Evolutionary conservation across 2,113 vertebrate genomes (phyloP).

Genomic region (Rhynchomys soricoides): DNA sequence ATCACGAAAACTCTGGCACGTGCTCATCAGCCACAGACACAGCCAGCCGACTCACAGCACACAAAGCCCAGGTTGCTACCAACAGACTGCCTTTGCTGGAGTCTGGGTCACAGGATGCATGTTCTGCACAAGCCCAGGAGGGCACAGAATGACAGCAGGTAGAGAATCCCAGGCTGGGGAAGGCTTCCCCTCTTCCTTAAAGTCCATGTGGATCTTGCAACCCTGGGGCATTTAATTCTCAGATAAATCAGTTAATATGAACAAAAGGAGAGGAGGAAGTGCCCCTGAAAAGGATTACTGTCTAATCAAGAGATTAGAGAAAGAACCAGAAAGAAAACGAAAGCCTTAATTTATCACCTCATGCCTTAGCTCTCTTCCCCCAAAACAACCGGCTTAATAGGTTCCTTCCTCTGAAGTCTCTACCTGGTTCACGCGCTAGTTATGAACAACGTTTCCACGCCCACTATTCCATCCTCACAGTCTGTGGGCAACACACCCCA

Average conservation of each 20-base stretch:
- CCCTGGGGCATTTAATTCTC: neutral
- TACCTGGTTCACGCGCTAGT: neutral
- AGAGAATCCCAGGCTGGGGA: neutral
- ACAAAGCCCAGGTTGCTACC: too few species aligned
- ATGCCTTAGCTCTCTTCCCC: neutral
- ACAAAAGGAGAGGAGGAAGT: too few species aligned
- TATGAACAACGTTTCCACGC: neutral
- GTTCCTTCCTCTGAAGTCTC: neutral
- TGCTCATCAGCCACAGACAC: neutral
- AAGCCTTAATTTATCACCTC: neutral
- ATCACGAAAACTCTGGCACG: rapidly evolving
- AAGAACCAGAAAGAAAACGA: neutral
- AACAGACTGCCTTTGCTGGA: neutral
- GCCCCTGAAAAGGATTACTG: too few species aligned
- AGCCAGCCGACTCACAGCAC: neutral
- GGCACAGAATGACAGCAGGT: neutral
- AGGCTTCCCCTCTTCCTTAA: neutral
- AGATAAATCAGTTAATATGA: neutral
- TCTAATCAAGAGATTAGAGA: neutral
- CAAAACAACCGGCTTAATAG: neutral
- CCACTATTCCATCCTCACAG: neutral
- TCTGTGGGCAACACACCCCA: too few species aligned
- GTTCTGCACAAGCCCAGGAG: neutral
- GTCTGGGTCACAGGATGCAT: neutral
- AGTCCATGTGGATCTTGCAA: neutral